Percentiles rank a stretch among this genome's conserved stretches.
Evolutionary conservation across 2,797 vertebrate genomes (phyloP).

Genomic region (Saguinus oedipus): DNA sequence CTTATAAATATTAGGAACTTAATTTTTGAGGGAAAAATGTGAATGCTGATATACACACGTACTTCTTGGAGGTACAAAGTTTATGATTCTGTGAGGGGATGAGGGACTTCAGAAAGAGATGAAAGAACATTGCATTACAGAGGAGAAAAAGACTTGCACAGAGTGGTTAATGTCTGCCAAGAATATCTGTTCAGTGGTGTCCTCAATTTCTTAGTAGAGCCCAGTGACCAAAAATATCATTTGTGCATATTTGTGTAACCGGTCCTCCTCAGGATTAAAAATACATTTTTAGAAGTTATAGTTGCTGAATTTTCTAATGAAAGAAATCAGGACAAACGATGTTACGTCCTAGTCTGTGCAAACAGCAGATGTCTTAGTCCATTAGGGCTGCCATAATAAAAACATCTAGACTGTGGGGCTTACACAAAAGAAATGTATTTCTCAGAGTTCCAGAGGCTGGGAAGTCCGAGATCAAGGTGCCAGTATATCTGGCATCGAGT

Average conservation of each 20-base stretch:
- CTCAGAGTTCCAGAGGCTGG: background rate
- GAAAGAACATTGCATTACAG: background rate
- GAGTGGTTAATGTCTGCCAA: background rate
- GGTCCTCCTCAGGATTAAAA: background rate
- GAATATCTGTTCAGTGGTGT: background rate
- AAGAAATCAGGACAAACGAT: background rate
- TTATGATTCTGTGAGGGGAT: background rate
- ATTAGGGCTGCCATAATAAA: background rate
- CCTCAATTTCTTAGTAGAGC: background rate
- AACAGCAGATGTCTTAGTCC: background rate
- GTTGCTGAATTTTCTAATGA: conserved; percentile 16
- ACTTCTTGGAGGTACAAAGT: background rate
- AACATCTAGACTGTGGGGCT: background rate
- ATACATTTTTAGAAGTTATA: background rate
- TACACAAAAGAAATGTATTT: background rate
- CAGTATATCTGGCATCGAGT: background rate
- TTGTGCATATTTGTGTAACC: background rate
- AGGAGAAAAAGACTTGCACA: background rate
- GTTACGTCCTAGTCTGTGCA: background rate
- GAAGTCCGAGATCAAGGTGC: background rate
- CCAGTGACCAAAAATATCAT: background rate
- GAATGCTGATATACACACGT: background rate
- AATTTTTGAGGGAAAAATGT: background rate
- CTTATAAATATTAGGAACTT: background rate
- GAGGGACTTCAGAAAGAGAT: background rate